phyloP scores from a whole-genome alignment of 2,888 invertebrate genomes.

The Hirtodrosophila trivittata region DNA sequence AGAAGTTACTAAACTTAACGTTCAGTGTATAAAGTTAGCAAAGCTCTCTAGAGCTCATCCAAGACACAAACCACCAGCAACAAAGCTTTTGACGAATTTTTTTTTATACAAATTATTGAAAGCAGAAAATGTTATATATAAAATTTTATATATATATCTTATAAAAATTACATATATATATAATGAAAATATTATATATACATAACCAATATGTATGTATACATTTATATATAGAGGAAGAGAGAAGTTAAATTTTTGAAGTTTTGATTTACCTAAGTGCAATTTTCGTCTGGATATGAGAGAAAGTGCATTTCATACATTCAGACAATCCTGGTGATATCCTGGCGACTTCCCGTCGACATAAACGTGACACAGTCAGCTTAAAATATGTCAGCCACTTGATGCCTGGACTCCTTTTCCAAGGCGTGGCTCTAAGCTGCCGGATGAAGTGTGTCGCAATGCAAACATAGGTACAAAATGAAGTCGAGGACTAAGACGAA shows the following conservation, averaged over 20 bases:
- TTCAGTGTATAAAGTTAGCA: slow-evolving; percentile 16
- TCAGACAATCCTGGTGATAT: neutral
- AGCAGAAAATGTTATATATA: no score
- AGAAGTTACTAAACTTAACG: neutral
- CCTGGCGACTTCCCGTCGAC: neutral
- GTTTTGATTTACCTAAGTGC: no score
- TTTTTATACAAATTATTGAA: no score
- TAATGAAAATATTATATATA: no score
- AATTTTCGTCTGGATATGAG: neutral
- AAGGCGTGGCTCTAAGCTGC: slow-evolving; percentile 12
- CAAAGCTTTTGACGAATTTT: neutral
- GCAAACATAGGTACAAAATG: slow-evolving; percentile 26
- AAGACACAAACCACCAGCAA: slow-evolving; percentile 9
- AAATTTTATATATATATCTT: neutral
- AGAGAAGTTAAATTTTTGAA: no score
- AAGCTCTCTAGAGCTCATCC: slow-evolving; percentile 6
- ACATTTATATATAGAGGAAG: no score
- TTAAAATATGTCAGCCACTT: slow-evolving; percentile 7
- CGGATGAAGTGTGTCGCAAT: slow-evolving; percentile 13
- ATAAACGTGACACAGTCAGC: slow-evolving; percentile 1
- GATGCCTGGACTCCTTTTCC: neutral
- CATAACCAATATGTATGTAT: neutral
- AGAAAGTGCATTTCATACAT: neutral
- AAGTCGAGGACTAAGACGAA: slow-evolving; percentile 1
- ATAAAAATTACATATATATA: neutral